Percentiles rank a stretch among this genome's conserved stretches.
Evolutionary conservation across 2,888 invertebrate species (phyloP).

Genomic region (Drosophila mettleri): DNA sequence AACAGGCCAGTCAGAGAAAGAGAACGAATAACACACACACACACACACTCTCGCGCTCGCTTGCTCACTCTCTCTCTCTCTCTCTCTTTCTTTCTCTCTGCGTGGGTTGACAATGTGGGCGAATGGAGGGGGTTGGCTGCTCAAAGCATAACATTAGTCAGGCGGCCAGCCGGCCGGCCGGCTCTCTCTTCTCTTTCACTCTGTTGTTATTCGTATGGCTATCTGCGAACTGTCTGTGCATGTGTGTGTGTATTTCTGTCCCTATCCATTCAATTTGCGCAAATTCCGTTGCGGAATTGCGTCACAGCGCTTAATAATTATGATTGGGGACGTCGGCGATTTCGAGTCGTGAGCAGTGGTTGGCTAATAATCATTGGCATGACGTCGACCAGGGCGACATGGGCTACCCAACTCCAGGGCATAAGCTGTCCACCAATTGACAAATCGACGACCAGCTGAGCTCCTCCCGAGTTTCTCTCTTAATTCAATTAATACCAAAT

Average conservation of each 20-base stretch:
- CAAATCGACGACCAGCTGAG: neutral
- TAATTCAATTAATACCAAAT: neutral
- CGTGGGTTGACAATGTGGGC: constrained; percentile 33
- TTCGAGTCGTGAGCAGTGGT: constrained; percentile 53
- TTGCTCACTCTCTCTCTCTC: no score
- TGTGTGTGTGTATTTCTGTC: constrained; percentile 16
- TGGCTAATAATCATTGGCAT: constrained; percentile 43
- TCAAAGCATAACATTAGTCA: constrained; percentile 16
- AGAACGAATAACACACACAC: no score
- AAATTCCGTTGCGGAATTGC: constrained; percentile 71
- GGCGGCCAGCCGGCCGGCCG: constrained; percentile 28
- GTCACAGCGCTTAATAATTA: constrained; percentile 69
- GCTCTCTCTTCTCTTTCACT: neutral
- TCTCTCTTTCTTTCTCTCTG: no score
- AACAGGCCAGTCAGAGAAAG: constrained; percentile 9
- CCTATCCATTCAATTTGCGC: constrained; percentile 62
- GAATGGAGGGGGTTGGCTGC: neutral
- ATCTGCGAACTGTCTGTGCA: neutral
- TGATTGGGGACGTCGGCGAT: constrained; percentile 49
- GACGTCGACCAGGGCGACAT: constrained; percentile 48
- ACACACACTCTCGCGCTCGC: no score
- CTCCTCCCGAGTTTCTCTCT: constrained; percentile 5
- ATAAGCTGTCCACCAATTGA: neutral
- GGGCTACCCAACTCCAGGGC: constrained; percentile 17
- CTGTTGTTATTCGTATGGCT: constrained; percentile 2